Evolutionary conservation across 2,888 invertebrate genomes (phyloP).

Genomic region (Chymomyza procnemis): DNA sequence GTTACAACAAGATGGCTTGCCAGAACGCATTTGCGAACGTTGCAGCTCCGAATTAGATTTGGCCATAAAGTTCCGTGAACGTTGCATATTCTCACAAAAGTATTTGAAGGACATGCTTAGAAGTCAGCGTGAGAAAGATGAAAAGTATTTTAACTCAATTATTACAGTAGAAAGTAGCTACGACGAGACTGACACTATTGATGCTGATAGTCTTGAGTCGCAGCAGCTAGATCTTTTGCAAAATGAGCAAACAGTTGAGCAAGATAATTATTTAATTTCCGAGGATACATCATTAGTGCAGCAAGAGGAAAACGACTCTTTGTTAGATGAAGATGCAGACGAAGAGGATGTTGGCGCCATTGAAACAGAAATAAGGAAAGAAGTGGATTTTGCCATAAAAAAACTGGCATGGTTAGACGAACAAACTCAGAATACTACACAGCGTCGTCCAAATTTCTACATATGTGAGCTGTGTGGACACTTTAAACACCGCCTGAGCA

Average conservation of each 20-base stretch:
- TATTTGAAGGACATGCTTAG: constrained; percentile 42
- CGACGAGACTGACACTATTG: constrained; percentile 36
- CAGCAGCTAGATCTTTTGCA: constrained; percentile 28
- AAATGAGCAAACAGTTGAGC: not conserved
- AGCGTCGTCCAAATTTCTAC: not conserved
- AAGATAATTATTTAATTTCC: not conserved
- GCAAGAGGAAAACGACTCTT: not conserved
- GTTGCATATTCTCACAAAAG: constrained; percentile 58
- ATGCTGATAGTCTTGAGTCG: constrained; percentile 38
- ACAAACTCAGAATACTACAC: not conserved
- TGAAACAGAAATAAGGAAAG: not conserved
- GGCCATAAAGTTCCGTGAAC: constrained; percentile 59
- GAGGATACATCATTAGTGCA: not conserved
- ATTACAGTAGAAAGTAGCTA: not conserved
- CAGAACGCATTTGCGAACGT: constrained; percentile 49
- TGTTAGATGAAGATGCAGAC: not conserved
- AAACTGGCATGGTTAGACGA: not conserved
- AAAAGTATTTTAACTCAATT: not conserved
- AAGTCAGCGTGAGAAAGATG: constrained; percentile 19
- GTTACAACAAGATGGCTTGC: constrained; percentile 31
- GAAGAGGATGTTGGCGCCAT: not conserved
- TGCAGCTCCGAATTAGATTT: constrained; percentile 55
- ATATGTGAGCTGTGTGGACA: constrained; percentile 8
- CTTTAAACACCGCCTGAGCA: not conserved
- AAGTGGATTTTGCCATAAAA: not conserved